Evolutionary conservation across 2,888 invertebrate species (phyloP), one percentile per base, ranked within the genome.

Genomic region (Petrolisthes cinctipes): DNA sequence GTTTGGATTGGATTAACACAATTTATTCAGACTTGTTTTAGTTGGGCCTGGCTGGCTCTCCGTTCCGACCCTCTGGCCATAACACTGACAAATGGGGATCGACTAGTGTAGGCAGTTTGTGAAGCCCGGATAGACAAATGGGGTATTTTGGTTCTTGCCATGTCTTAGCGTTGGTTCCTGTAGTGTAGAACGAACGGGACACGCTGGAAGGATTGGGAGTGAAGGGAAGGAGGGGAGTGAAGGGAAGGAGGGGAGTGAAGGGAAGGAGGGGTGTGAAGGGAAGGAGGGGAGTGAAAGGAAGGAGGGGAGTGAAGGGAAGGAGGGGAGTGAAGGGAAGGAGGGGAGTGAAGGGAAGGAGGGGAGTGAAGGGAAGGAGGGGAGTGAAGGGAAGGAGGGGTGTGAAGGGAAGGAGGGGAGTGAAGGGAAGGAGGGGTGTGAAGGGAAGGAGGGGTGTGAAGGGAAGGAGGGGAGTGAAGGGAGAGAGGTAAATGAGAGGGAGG

Each of bases 391-490:
- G 51, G 51, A 76, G 76, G 3, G 61, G 23, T n/a, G n/a, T n/a
- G n/a, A n/a, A n/a, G n/a, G n/a, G n/a, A n/a, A n/a, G n/a, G n/a
- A n/a, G n/a, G n/a, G n/a, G n/a, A n/a, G 53, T 82, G 66, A 53
- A 54, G 82, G 71, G 53, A 71, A 68, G 82, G 66, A 57, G 37
- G 23, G 66, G n/a, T n/a, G n/a, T n/a, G n/a, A n/a, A n/a, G n/a
- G n/a, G 53, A 14, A 56, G 54, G 83, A 54, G 71, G 20, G 20
- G 54, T 17, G 54, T 37, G 83, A 54, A 54, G 56, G 56, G 56
- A 54, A 83, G 73, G 73, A 20, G 83, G 56, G 51, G 82, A 53
- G n/a, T 53, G 82, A 73, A n/a, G 68, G 68, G 4, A 23, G 51
- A 61, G 61, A 0, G n/a, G 54, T 23, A 71, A 17, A 66, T 14